These are phyloP conservation scores for Potamarius usumacintae DNA, from an alignment of 2,113 vertebrate genomes.

Conservation along the genomic window DNA sequence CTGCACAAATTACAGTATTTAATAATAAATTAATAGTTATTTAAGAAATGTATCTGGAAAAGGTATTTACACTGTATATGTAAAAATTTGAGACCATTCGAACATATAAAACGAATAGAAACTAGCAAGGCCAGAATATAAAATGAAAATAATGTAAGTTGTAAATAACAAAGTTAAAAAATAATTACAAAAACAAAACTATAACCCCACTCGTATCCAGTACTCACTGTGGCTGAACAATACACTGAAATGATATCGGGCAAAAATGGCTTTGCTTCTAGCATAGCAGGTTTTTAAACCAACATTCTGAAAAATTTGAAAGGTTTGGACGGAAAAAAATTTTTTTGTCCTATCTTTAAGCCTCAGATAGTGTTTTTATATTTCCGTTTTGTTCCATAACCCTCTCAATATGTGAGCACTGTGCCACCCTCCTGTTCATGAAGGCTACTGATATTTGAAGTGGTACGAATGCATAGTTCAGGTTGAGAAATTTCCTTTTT, in stretches of 20 bases:
- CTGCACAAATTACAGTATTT: neutral
- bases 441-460: neutral
- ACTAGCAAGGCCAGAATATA: neutral
- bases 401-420: neutral
- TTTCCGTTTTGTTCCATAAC: neutral
- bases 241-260: neutral
- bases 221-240: neutral
- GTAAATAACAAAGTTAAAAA: neutral
- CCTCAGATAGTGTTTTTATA: neutral
- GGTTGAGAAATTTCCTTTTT: neutral
- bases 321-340: neutral
- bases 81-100: too few relatives aligned
- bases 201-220: neutral
- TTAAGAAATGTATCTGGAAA: too few relatives aligned
- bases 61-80: too few relatives aligned
- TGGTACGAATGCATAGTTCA: neutral
- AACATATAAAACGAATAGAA: neutral
- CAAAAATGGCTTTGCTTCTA: neutral
- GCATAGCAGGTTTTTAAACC: neutral
- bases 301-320: neutral
- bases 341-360: neutral
- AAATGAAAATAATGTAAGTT: neutral
- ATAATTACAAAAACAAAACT: neutral
- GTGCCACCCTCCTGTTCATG: neutral
- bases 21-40: too few relatives aligned